Evolutionary conservation across 2,113 vertebrate species (phyloP), one percentile per base, ranked within the genome.

Genomic region (Platichthys flesus): DNA sequence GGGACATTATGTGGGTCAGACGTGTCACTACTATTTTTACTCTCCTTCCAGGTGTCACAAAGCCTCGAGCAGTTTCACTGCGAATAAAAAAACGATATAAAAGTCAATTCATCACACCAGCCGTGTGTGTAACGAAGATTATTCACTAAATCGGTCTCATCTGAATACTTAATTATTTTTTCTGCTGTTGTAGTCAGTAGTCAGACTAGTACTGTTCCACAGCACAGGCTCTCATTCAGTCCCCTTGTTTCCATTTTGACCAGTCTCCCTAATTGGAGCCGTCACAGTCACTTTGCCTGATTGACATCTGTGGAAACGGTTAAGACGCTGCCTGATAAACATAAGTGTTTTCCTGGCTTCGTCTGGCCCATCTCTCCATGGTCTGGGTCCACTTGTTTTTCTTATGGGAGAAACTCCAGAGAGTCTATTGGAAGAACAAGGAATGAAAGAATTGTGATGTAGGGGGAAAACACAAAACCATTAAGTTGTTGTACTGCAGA

Each of bases 281-380:
- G 88, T 92, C 93, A 83, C 74, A 81, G 88, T 89, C 90, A 91
- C 89, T 93, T 91, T 86, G 67, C 45, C 40, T 92, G 91, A 93
- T 91, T 91, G 91, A 91, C 91, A 85, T 86, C 88, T 92, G 88
- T 88, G 86, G 87, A 92, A 94, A 93, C 85, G 74, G 85, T 88
- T 84, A 78, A 78, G 70, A 42, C 64, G 51, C 71, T 55, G 84
- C 74, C 78, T 78, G 72, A 89, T 93, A 91, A 92, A 93, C 84
- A 83, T 14, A 65, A 77, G 65, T 68, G 83, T 76, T 75, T 91
- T 84, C 77, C 75, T 80, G 87, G 63, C 82, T 84, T 88, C 31
- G 77, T 85, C 82, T 74, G 78, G 81, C 45, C 45, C 74, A 76
- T 87, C 65, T 83, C 81, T 58, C 28, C 83, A 63, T 85, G 86